A percentile compares a stretch with the other conserved stretches of the same genome.
These are phyloP conservation scores for Ramazzottius varieornatus DNA, from an alignment of 2,888 invertebrate species.

Conservation along the genomic window DNA sequence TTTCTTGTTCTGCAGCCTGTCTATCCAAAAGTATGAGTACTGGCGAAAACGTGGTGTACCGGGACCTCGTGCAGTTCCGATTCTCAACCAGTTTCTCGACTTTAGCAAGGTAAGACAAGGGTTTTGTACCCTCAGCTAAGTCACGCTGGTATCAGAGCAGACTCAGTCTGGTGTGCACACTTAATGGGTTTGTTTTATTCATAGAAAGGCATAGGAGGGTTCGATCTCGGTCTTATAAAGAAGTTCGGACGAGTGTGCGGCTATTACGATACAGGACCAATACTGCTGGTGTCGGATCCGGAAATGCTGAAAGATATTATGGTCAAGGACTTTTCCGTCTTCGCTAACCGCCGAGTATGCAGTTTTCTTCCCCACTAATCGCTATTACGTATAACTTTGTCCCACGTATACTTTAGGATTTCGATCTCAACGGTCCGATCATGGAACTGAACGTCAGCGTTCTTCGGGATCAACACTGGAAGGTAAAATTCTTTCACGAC, in stretches of 20 bases:
- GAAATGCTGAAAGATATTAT: not conserved
- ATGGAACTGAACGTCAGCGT: not conserved
- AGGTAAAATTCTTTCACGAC: not conserved
- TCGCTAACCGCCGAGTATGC: constrained; percentile 1
- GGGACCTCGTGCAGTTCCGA: not conserved
- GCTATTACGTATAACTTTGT: not conserved
- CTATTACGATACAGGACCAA: not conserved
- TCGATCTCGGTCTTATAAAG: not conserved
- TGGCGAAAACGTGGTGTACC: not conserved
- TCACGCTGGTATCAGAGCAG: too few relatives aligned
- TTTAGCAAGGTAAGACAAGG: too few relatives aligned
- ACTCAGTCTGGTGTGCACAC: too few relatives aligned
- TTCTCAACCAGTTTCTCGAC: not conserved
- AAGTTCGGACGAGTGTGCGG: not conserved
- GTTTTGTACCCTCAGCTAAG: too few relatives aligned
- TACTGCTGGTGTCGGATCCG: not conserved
- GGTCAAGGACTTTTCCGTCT: not conserved
- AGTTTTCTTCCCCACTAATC: not conserved
- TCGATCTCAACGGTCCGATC: not conserved
- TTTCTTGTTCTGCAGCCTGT: not conserved
- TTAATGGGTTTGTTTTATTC: not conserved
- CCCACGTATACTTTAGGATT: not conserved
- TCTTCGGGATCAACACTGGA: not conserved
- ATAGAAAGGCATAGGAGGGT: not conserved
- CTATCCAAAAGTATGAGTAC: not conserved